Evolutionary conservation across 2,888 invertebrate genomes (phyloP), one percentile per base, ranked within the genome.

Genomic region (Lamellibrachia satsuma): DNA sequence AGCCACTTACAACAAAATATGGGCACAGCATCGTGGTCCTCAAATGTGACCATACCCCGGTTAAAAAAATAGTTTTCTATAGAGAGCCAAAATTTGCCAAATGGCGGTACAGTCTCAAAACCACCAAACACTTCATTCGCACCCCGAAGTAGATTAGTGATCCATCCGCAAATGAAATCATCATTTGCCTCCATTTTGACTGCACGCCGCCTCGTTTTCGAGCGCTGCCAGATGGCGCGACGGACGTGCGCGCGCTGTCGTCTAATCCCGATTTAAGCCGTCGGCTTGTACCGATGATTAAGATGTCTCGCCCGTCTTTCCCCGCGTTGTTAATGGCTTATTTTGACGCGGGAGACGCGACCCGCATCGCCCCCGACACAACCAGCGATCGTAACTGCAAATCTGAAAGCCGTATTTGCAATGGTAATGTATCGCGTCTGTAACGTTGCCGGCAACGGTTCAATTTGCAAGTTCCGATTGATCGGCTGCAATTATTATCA

Each of bases 351-450:
- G 22, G 75, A 75, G 75, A 75, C 75, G 75, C 15, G 75, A 75
- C 22, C 75, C 75, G 75, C 22, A 22, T 75, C 75, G 75, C 75
- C 75, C 6, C 57, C 75, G 75, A 11, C 75, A 75, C 75, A 75
- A 22, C 22, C 75, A 6, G 15, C 75, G 75, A 75, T 75, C 75
- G 75, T 75, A 75, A 75, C 75, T 11, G 22, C 75, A n/a, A 75
- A 75, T 75, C 75, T 75, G 75, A 75, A 75, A 75, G 75, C 75
- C 75, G 75, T 75, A 75, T 75, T 75, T 75, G 75, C 75, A 75
- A 75, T 75, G 75, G 75, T 75, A 75, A 75, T 75, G 22, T 75
- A 75, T 22, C 22, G 75, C 75, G 75, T 75, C 75, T 75, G 75
- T 75, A 75, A 22, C 75, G 75, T 4, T 6, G 75, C 15, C 75